A percentile compares a stretch with the other conserved stretches of the same genome.
These are phyloP conservation scores for Agrilus biguttatus DNA, from an alignment of 2,888 invertebrate genomes.

Conservation along the genomic window DNA sequence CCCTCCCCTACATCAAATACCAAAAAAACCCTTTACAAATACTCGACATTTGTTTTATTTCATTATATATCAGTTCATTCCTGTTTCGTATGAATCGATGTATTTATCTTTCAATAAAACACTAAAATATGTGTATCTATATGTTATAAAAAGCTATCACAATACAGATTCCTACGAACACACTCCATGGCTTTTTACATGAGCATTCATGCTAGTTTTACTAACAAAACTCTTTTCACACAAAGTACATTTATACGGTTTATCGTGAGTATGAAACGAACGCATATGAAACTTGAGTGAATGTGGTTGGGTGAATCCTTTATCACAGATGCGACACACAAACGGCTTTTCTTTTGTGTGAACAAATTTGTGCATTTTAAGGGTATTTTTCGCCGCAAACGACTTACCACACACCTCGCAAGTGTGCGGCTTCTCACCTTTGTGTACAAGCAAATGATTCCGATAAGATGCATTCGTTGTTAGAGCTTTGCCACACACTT, in stretches of 20 bases:
- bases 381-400: conserved; percentile 14
- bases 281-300: conserved; percentile 5
- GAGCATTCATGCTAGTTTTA: conserved; percentile 7
- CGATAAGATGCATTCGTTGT: conserved; percentile 7
- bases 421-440: conserved; percentile 7
- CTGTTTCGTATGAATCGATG: too few relatives aligned
- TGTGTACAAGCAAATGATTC: conserved; percentile 8
- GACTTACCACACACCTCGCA: conserved; percentile 14
- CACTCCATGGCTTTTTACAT: conserved; percentile 13
- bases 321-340: conserved; percentile 5
- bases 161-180: too few relatives aligned
- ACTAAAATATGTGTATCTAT: too few relatives aligned
- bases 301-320: conserved; percentile 7
- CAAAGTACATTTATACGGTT: conserved; percentile 25
- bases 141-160: too few relatives aligned
- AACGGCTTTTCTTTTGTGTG: conserved; percentile 13
- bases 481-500: conserved; percentile 8
- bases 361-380: conserved; percentile 14
- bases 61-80: too few relatives aligned
- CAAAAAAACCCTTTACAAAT: too few relatives aligned
- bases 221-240: conserved; percentile 1
- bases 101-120: too few relatives aligned
- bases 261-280: conserved; percentile 4
- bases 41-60: too few relatives aligned
- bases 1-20: too few relatives aligned